Evolutionary conservation across 1,140 invertebrate genomes (phyloP), one percentile per base, ranked within the genome.

Genomic region (Drosophila sucinea): DNA sequence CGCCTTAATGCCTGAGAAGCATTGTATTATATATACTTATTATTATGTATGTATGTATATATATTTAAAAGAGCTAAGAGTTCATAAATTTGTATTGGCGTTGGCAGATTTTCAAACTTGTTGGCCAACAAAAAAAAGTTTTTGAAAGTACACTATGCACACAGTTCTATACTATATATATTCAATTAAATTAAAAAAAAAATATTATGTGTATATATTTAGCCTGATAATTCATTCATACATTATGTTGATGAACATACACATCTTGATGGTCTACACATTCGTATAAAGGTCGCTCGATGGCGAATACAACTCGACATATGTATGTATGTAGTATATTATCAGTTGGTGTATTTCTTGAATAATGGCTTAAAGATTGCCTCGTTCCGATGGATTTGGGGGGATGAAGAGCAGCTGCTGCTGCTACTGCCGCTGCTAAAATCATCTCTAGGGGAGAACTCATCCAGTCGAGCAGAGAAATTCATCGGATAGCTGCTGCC

Each of bases 291-390:
- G 41, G 6, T 47, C 17, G 2, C 23, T 23, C 11, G 35, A 44
- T 44, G 41, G 54, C 17, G 17, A 6, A 33, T 29, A n/a, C 29
- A n/a, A 30, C 4, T 32, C 27, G 4, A 10, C 32, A 35, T 57
- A n/a, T 63, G 3, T 38, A 10, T 32, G 30, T 57, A n/a, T 63
- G 3, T 38, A 1, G 29, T 11, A 1, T n/a, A 11, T 35, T 8
- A 44, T 23, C 29, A 77, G 57, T 33, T 40, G 38, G 68, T 93
- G 93, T 91, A 97, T 96, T 96, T 97, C 93, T 97, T 97, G 92
- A 97, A 97, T 92, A 97, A 96, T 60, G 96, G 96, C 92, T 97
- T 97, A 90, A 97, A 97, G 23, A 78, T 68, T 35, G 70, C 62
- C 63, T 86, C 82, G 11, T 72, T 70, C 3, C 73, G 62, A 11